Evolutionary conservation across 2,113 vertebrate species (phyloP).

Genomic region (Scytalopus superciliaris): DNA sequence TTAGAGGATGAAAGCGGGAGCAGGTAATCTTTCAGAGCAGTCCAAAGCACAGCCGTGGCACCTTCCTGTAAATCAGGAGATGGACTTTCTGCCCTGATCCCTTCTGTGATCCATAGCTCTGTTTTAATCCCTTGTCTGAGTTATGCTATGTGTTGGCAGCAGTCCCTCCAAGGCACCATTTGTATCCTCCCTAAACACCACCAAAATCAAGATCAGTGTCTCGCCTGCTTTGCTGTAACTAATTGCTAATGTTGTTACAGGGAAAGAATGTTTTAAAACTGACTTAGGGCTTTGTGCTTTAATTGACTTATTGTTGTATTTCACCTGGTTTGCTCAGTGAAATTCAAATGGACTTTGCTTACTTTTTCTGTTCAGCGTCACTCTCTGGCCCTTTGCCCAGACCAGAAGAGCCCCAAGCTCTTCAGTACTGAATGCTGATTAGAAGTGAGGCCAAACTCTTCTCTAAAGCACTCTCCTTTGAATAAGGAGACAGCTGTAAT

Average conservation of each 20-base stretch:
- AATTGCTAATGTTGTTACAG: neutral
- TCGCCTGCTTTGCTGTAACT: neutral
- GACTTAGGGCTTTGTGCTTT: neutral
- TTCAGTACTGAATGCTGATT: conserved; percentile 20
- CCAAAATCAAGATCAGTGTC: neutral
- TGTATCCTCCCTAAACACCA: neutral
- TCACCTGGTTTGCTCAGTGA: conserved; percentile 25
- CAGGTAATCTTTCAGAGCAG: neutral
- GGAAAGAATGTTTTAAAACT: neutral
- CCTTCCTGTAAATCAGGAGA: neutral
- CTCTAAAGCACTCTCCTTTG: neutral
- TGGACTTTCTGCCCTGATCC: neutral
- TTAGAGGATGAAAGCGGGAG: neutral
- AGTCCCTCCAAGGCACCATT: neutral
- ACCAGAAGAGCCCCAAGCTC: neutral
- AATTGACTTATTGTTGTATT: neutral
- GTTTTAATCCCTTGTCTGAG: neutral
- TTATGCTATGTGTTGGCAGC: neutral
- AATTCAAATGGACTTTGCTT: conserved; percentile 8
- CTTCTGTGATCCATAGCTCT: neutral
- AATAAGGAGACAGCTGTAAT: neutral
- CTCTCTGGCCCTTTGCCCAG: conserved; percentile 40
- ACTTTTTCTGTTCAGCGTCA: conserved; percentile 10
- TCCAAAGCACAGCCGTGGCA: neutral
- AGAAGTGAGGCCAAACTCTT: conserved; percentile 13